Base-by-base conservation (phyloP, 2,113 vertebrate genomes). In the Thamnaconus septentrionalis region DNA sequence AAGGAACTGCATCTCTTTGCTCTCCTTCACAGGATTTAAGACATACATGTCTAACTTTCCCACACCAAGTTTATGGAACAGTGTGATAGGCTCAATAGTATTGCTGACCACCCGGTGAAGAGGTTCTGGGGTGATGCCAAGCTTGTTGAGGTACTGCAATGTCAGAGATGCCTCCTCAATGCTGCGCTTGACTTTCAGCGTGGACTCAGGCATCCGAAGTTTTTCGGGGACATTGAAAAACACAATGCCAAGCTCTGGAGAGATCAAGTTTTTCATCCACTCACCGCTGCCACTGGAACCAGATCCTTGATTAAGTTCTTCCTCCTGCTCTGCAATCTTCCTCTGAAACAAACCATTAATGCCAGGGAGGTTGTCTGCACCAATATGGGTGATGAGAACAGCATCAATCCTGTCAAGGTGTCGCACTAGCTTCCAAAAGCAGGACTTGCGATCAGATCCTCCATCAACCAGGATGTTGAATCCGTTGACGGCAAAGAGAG, bases 1-100 rank as follows among this genome's bases (percentile, higher is more conserved):
- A 45, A 99, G 93, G 76, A 99, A 99, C 70, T 99, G 97, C 97
- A 99, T 99, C 89, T 99, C 97, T 80, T 99, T 99, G 89, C 97
- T 99, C 79, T 99, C 97, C 67, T 98, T 98, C 18, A 99, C 95
- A 4, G 97, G 97, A 70, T 98, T 99, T 69, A 99, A 87, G 55
- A 98, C 74, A 5, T 99, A 99, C 96, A 99, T 98, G 83, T 99
- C 97, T 80, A 99, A 83, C 66, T 94, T 95, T 5, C 97, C 97
- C 65, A 98, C 97, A 3, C 97, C 97, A 76, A 99, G 94, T 79
- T 99, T 98, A 89, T 98, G 97, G 89, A 99, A 99, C 8, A 99
- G 92, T 0, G 96, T 96, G 85, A 99, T 94, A 0, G 97, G 96
- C 64, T 99, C 97, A 3, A 96, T 94, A 56, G 95, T 95, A 86